phyloP scores from a whole-genome alignment of 2,888 invertebrate genomes.

The Cephus rjabovi region DNA sequence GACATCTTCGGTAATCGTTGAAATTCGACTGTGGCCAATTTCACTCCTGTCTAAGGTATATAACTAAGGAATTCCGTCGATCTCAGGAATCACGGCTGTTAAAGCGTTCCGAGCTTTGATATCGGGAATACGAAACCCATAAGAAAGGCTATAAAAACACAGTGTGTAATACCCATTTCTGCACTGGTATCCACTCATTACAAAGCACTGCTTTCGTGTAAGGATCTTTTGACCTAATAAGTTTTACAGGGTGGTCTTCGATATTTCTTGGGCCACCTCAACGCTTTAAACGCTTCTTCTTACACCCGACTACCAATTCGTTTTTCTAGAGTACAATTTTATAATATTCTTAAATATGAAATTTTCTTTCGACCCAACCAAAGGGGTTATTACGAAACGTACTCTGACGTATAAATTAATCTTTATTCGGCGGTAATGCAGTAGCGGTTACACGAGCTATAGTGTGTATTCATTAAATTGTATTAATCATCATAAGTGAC shows the following conservation, averaged over 20 bases:
- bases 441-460: neutral
- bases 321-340: neutral
- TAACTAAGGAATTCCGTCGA: constrained; percentile 1
- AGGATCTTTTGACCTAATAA: constrained; percentile 47
- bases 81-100: constrained; percentile 34
- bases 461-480: neutral
- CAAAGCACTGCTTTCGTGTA: constrained; percentile 30
- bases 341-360: neutral
- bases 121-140: neutral
- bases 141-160: neutral
- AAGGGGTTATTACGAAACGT: neutral
- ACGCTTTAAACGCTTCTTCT: constrained; percentile 3
- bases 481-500: neutral
- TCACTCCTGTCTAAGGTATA: neutral
- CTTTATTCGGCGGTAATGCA: neutral
- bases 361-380: neutral
- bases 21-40: neutral
- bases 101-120: constrained; percentile 23
- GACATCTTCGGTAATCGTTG: neutral
- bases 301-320: neutral
- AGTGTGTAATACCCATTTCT: neutral
- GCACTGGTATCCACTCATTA: constrained; percentile 41
- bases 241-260: constrained; percentile 50
- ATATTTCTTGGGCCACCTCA: neutral
- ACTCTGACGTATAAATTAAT: neutral